Base-by-base conservation (phyloP, 2,113 vertebrate genomes). In the Trochalopteron elliotii region DNA sequence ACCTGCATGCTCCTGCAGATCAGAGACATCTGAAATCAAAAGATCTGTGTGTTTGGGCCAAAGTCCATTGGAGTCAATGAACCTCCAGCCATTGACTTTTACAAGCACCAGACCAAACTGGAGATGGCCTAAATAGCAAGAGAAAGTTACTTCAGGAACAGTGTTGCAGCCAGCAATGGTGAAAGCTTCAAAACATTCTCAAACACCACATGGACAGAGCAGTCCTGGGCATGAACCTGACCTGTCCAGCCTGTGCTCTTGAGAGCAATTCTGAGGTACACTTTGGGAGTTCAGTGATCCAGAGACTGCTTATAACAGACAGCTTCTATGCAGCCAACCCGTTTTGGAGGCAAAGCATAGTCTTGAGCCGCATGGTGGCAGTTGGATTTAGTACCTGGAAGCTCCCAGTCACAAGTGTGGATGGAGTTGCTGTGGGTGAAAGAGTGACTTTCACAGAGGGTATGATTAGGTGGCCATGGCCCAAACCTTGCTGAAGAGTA, bases 41-140 rank as follows among this genome's bases (percentile, higher is more conserved):
- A 59, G 40, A 72, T 50, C 28, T 1, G 1, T 65, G 33, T 6
- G 3, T 76, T 84, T 83, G 45, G 55, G 39, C 27, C 39, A 63
- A 93, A 94, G 78, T 93, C 52, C 50, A 39, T 9, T 47, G 17
- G 20, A 88, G 55, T 95, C 84, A 93, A 67, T 10, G 25, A 79
- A 37, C 31, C 16, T 20, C 24, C 52, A 69, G 56, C 31, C 35
- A 64, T 7, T 49, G 68, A 83, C 55, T 90, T 80, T 75, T 60
- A 75, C n/a, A 52, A 31, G 24, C 33, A 88, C 65, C 11, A 28
- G 27, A 49, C 74, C 59, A 81, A 91, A 74, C 16, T 16, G 31
- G 8, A 49, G 9, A 17, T 88, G 47, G 80, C 71, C 44, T 76
- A 67, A 90, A 59, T 4, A 6, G 44, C 14, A 24, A 61, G 24